Percentiles rank a stretch among this genome's conserved stretches.
These are phyloP conservation scores for Tetrax tetrax DNA, from an alignment of 2,113 vertebrate genomes.

Conservation along the genomic window DNA sequence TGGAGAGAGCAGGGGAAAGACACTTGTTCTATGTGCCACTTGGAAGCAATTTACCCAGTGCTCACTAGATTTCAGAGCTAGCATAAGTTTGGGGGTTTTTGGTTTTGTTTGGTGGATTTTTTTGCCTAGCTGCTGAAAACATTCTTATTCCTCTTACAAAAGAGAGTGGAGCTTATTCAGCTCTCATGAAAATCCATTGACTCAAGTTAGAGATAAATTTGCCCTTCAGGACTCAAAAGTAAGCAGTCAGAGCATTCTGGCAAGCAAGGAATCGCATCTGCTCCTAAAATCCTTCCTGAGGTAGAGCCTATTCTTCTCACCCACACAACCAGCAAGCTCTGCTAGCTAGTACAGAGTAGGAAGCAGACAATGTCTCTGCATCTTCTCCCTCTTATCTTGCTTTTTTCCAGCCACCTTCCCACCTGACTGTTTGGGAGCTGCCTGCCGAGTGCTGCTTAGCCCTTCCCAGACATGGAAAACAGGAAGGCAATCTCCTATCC, in stretches of 20 bases:
- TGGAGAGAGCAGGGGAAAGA: neutral
- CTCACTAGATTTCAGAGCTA: neutral
- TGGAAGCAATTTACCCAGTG: rapidly evolving
- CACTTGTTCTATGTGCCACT: neutral
- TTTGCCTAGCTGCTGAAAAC: neutral
- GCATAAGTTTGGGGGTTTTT: no score
- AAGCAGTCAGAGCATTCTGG: neutral
- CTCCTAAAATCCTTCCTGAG: neutral
- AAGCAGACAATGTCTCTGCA: neutral
- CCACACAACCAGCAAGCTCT: neutral
- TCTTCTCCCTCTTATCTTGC: neutral
- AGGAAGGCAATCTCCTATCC: neutral
- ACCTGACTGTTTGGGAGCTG: neutral
- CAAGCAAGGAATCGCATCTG: neutral
- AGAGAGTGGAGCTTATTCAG: neutral
- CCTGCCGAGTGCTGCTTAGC: neutral
- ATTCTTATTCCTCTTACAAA: neutral
- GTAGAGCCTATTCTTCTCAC: neutral
- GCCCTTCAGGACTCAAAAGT: neutral
- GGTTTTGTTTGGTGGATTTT: neutral
- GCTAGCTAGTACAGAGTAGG: neutral
- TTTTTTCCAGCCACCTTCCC: neutral
- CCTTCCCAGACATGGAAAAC: neutral
- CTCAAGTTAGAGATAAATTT: neutral
- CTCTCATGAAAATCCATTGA: neutral